These are phyloP conservation scores for Gymnocypris eckloni DNA, from an alignment of 2,797 vertebrate genomes.

Conservation along the genomic window DNA sequence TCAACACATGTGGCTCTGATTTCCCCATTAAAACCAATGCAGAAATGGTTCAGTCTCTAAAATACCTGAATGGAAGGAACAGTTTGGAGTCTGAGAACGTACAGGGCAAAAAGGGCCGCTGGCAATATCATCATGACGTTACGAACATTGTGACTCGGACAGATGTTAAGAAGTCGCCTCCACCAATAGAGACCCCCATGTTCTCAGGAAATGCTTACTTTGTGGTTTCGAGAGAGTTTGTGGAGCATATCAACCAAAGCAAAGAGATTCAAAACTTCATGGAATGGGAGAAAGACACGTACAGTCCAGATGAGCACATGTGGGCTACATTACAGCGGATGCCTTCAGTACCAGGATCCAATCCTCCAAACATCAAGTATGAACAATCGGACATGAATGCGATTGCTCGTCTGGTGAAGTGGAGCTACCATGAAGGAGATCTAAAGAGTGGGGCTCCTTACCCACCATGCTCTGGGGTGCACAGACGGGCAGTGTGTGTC, in stretches of 20 bases:
- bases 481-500: conserved; percentile 82
- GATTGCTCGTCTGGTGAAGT: conserved; percentile 86
- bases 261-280: conserved; percentile 71
- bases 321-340: conserved; percentile 90
- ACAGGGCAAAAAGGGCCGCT: conserved; percentile 72
- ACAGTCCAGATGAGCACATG: conserved; percentile 90
- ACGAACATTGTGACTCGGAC: conserved; percentile 64
- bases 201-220: conserved; percentile 89
- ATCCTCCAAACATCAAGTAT: conserved; percentile 78
- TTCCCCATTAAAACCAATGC: conserved; percentile 88
- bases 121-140: conserved; percentile 78
- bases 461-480: conserved; percentile 77
- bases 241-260: conserved; percentile 76
- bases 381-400: conserved; percentile 85
- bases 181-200: conserved; percentile 82
- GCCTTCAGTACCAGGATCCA: conserved; percentile 81
- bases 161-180: conserved; percentile 63
- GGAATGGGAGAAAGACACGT: conserved; percentile 90
- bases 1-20: conserved; percentile 88
- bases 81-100: conserved; percentile 83
- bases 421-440: conserved; percentile 81
- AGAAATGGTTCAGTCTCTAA: conserved; percentile 81
- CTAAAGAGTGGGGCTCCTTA: conserved; percentile 82
- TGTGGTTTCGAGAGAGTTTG: conserved; percentile 82
- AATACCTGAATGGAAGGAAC: conserved; percentile 79